Conservation (phyloP, 2,888 invertebrate genomes). For the Hypselothyrea guttata region DNA sequence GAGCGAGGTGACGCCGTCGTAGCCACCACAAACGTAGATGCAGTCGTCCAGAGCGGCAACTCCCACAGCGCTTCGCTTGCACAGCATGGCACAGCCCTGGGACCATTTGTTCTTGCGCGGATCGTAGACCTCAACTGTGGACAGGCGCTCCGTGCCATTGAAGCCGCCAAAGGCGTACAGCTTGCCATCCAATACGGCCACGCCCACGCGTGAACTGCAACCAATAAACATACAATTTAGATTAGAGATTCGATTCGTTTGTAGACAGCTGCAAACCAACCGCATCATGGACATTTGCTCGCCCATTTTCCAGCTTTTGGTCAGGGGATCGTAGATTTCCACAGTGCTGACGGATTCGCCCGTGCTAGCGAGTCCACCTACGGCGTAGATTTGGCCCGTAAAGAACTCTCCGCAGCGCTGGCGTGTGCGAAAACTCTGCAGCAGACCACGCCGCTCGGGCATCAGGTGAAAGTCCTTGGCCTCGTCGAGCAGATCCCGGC, state of each 20-base stretch:
- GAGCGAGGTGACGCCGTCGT: constrained; percentile 91
- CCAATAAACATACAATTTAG: not conserved
- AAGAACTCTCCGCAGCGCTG: constrained; percentile 89
- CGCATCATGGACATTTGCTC: constrained; percentile 92
- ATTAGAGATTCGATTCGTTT: too few relatives aligned
- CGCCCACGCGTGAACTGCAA: constrained; percentile 90
- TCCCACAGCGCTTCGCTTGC: constrained; percentile 90
- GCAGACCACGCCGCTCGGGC: constrained; percentile 90
- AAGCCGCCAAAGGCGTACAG: constrained; percentile 92
- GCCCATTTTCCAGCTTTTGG: constrained; percentile 88
- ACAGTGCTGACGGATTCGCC: constrained; percentile 93
- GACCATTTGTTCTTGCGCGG: constrained; percentile 88
- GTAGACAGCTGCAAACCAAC: constrained; percentile 47
- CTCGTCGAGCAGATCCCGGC: constrained; percentile 93
- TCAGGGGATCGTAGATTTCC: constrained; percentile 90
- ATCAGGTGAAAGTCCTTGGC: constrained; percentile 94
- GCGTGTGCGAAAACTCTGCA: constrained; percentile 88
- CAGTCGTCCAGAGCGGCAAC: constrained; percentile 90
- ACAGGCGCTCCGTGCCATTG: constrained; percentile 91
- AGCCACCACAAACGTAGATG: constrained; percentile 92
- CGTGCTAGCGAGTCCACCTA: constrained; percentile 92
- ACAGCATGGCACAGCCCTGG: constrained; percentile 90
- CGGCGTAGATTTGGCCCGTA: constrained; percentile 92
- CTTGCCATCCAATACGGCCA: constrained; percentile 90
- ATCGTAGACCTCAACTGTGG: constrained; percentile 93